These are phyloP conservation scores for Liposcelis brunnea DNA, from an alignment of 2,888 invertebrate genomes.

Conservation along the genomic window DNA sequence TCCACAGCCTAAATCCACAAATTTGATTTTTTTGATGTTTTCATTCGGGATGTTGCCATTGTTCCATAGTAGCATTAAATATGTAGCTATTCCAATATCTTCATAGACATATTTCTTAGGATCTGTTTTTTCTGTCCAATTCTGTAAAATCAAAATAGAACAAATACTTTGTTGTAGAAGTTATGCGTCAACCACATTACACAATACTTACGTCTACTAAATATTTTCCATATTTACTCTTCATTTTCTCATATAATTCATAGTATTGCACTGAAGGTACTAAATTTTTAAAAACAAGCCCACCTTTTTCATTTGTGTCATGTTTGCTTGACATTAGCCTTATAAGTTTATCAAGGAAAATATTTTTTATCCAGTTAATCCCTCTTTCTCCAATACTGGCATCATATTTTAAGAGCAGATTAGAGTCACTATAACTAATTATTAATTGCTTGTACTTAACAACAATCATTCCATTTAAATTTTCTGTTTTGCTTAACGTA, in stretches of 20 bases:
- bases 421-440: too few relatives aligned
- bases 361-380: too few relatives aligned
- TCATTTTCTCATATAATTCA: conserved; percentile 50
- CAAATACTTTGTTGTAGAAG: not conserved
- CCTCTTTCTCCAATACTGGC: too few relatives aligned
- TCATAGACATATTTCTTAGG: conserved; percentile 91
- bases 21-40: conserved; percentile 27
- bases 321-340: conserved; percentile 20
- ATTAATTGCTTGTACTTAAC: too few relatives aligned
- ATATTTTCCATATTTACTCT: conserved; percentile 56
- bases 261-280: conserved; percentile 53
- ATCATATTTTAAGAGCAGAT: too few relatives aligned
- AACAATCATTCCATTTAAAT: too few relatives aligned
- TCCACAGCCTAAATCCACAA: conserved; percentile 94
- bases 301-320: too few relatives aligned
- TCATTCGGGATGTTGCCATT: conserved; percentile 28
- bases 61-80: conserved; percentile 67
- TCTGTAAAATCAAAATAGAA: conserved; percentile 29
- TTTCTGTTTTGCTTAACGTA: too few relatives aligned
- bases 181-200: conserved; percentile 7
- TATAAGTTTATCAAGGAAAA: too few relatives aligned
- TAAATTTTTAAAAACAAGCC: conserved; percentile 52
- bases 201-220: conserved; percentile 42
- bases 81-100: conserved; percentile 86
- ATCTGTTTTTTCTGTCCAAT: conserved; percentile 88